Evolutionary conservation across 1,140 invertebrate species (phyloP).

Genomic region (Coenobita brevimanus): DNA sequence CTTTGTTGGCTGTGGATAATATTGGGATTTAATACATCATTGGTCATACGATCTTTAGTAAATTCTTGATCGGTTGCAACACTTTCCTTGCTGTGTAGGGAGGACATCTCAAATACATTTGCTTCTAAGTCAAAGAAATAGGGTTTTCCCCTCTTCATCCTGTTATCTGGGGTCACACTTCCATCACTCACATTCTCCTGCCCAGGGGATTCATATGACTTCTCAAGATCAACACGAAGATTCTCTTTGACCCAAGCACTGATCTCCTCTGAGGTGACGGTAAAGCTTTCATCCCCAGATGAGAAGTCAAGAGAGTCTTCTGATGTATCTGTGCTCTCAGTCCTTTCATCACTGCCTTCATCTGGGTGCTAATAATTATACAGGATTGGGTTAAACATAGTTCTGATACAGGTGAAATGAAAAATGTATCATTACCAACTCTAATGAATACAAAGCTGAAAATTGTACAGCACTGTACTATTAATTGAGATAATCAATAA

Average conservation of each 20-base stretch:
- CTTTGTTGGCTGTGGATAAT: too few species aligned
- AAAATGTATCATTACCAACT: background rate
- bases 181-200: too few species aligned
- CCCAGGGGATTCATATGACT: background rate
- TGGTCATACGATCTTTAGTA: too few species aligned
- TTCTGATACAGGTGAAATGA: background rate
- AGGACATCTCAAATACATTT: too few species aligned
- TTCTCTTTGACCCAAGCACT: background rate
- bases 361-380: conserved; percentile 31
- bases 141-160: too few species aligned
- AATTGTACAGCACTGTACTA: too few species aligned
- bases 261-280: background rate
- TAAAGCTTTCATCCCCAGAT: conserved; percentile 14
- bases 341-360: background rate
- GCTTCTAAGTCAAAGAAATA: too few species aligned
- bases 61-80: too few species aligned
- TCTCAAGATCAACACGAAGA: background rate
- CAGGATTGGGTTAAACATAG: conserved; percentile 4
- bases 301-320: conserved; percentile 45
- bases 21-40: too few species aligned
- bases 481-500: too few species aligned
- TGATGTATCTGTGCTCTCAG: conserved; percentile 9
- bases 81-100: too few species aligned
- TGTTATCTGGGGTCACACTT: too few species aligned
- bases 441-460: background rate